Evolutionary conservation across 1,140 invertebrate genomes (phyloP), one percentile per base, ranked within the genome.

Genomic region (Triops longicaudatus): DNA sequence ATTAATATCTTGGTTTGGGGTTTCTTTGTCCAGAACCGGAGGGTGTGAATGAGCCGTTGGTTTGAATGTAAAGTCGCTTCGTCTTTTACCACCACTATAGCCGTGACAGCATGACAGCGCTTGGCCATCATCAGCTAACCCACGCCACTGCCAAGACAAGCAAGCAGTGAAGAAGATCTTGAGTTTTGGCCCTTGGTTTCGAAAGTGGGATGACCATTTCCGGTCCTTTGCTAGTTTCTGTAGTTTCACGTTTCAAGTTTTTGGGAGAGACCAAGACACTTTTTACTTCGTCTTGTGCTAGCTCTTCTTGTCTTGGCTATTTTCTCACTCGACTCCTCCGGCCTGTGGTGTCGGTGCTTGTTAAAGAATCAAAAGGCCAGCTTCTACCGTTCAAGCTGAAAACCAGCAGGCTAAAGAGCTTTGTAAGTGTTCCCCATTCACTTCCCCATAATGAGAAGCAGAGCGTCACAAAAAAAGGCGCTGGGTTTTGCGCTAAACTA

Each of bases 61-160:
- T 63, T 63, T 63, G 50, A 63, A 63, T 63, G 50, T 63, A 63
- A 63, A 63, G 50, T 63, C 50, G 50, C 50, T 63, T 63, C 50
- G 50, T 63, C 50, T 63, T 63, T 63, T 63, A 63, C 50, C 50
- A 63, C 50, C 50, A 63, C 50, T 63, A 63, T 63, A 63, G 50
- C 50, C 50, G 50, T 63, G 50, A 63, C 50, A 63, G 50, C 50
- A 63, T 63, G 50, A 63, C 50, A 63, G 50, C 50, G 22, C 50
- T 63, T 63, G 50, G 50, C 50, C 50, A 63, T 63, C 50, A 63
- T 63, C 50, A 63, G 50, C 50, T 63, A 63, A 63, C 50, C 50
- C 50, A 63, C 50, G 50, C 50, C 50, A 63, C 14, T 6, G 17
- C 50, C 50, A 63, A 63, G 22, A 14, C 50, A 63, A 22, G 17